These are phyloP conservation scores for Charina bottae DNA, from an alignment of 2,113 vertebrate genomes.

Conservation along the genomic window DNA sequence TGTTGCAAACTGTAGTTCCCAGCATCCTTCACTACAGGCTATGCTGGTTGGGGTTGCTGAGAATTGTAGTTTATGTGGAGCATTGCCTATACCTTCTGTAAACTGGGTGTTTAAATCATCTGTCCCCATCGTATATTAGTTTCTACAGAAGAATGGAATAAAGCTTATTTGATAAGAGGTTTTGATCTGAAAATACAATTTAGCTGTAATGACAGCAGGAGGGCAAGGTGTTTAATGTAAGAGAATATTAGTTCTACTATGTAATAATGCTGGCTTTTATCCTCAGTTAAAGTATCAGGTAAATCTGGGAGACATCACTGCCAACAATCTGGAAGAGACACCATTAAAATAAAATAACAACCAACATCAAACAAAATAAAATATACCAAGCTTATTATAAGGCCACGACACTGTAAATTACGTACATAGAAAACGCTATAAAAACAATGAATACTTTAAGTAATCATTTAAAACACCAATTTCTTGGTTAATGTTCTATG, in stretches of 20 bases:
- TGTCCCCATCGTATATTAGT: neutral
- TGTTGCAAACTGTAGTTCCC: neutral
- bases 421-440: neutral
- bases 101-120: neutral
- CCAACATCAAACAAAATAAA: neutral
- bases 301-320: neutral
- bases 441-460: neutral
- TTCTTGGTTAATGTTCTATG: neutral
- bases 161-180: neutral
- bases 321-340: neutral
- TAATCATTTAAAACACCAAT: conserved; percentile 5
- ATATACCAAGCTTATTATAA: neutral
- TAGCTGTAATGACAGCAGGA: neutral
- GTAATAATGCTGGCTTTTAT: neutral
- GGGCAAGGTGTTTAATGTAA: neutral
- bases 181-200: neutral
- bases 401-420: neutral
- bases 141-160: neutral
- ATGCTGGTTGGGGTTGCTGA: neutral
- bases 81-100: neutral
- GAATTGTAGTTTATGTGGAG: neutral
- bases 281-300: neutral
- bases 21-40: neutral
- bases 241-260: neutral
- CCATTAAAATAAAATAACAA: neutral